Evolutionary conservation across 2,113 vertebrate species (phyloP).

Genomic region (Hippocampus mohnikei): DNA sequence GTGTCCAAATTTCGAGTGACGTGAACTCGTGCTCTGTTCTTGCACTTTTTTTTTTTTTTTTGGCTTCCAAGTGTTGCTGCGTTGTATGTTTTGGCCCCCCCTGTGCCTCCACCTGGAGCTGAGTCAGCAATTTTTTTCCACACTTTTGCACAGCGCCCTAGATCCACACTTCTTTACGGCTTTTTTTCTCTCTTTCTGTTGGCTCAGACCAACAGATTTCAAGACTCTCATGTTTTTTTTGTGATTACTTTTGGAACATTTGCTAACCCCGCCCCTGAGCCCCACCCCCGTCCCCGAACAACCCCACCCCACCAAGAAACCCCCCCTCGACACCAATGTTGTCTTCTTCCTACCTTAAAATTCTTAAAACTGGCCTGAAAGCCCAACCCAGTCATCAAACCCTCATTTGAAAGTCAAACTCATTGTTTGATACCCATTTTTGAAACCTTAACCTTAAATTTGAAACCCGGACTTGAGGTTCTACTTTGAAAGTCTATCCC

Average conservation of each 20-base stretch:
- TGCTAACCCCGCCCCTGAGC: not conserved
- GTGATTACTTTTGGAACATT: not conserved
- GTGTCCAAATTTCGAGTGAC: not conserved
- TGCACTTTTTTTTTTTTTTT: constrained; percentile 46
- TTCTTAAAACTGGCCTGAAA: too few species aligned
- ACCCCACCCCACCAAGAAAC: not conserved
- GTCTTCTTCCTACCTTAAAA: too few species aligned
- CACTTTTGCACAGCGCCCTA: not conserved
- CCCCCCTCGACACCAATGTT: too few species aligned
- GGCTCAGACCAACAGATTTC: not conserved
- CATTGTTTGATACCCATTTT: not conserved
- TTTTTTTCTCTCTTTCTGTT: constrained; percentile 12
- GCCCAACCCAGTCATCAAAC: too few species aligned
- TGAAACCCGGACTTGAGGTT: not conserved
- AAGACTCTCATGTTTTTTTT: not conserved
- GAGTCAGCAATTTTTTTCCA: constrained; percentile 35
- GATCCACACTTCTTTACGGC: constrained; percentile 23
- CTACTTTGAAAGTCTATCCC: not conserved
- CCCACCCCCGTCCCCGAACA: not conserved
- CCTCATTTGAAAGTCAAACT: not conserved
- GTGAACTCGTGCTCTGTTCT: constrained; percentile 30
- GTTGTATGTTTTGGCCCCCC: constrained; percentile 36
- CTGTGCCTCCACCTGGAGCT: constrained; percentile 35
- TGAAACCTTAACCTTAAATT: too few species aligned
- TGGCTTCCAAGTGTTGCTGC: not conserved